Evolutionary conservation across 2,888 invertebrate genomes (phyloP).

Genomic region (Hypsopygia costalis): DNA sequence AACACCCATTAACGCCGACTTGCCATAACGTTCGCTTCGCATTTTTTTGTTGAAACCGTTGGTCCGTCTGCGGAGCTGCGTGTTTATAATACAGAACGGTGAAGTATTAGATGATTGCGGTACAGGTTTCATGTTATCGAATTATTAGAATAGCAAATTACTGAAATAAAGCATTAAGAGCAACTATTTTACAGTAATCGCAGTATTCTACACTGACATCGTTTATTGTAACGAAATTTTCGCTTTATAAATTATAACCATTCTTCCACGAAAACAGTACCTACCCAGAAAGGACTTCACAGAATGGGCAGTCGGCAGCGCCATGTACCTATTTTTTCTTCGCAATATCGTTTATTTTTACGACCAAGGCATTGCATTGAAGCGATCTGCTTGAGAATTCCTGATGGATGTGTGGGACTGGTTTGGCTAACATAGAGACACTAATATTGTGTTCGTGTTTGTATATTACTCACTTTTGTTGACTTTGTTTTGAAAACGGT

Average conservation of each 20-base stretch:
- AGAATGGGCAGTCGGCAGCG: slow-evolving; percentile 34
- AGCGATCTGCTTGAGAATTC: not conserved
- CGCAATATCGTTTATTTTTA: not conserved
- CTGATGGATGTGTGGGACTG: too few species aligned
- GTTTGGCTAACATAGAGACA: too few species aligned
- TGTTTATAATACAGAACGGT: not conserved
- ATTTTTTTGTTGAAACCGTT: not conserved
- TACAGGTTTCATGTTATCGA: too few species aligned
- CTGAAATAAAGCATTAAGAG: too few species aligned
- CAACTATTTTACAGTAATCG: too few species aligned
- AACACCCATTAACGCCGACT: not conserved
- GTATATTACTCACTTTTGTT: too few species aligned
- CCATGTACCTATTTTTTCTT: slow-evolving; percentile 21
- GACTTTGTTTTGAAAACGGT: too few species aligned
- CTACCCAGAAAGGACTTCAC: slow-evolving; percentile 41
- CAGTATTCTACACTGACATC: too few species aligned
- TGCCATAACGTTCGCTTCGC: not conserved
- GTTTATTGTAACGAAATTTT: too few species aligned
- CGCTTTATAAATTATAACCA: slow-evolving; percentile 11
- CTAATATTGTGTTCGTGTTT: too few species aligned
- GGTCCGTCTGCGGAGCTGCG: not conserved
- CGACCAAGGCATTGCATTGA: not conserved
- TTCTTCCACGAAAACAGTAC: slow-evolving; percentile 19
- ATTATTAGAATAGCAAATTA: too few species aligned
- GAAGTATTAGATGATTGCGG: slow-evolving; percentile 9